Conservation (phyloP, 2,797 vertebrate species). For the Myotis vivesi region DNA sequence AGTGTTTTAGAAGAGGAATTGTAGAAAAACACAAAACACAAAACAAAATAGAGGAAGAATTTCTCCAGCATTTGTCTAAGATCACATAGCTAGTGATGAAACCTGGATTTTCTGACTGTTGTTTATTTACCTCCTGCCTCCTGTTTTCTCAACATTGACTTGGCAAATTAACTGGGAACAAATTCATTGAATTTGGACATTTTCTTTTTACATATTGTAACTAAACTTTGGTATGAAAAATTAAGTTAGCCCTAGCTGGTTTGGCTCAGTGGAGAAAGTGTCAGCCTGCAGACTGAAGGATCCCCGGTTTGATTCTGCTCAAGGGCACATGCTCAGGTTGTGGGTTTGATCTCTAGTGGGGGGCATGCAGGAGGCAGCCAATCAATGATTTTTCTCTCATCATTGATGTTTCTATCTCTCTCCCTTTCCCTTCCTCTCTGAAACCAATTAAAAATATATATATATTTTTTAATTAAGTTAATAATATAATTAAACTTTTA, state of each 20-base stretch:
- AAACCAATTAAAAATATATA: no score
- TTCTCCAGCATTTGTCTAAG: neutral
- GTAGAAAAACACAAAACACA: neutral
- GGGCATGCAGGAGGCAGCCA: no score
- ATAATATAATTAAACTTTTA: neutral
- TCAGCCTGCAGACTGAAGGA: no score
- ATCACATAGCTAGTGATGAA: neutral
- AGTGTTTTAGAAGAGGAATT: neutral
- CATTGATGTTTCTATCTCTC: no score
- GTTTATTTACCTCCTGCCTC: neutral
- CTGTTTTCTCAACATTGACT: neutral
- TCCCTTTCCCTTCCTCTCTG: no score
- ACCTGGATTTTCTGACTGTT: neutral
- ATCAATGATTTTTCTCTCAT: no score
- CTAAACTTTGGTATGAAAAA: neutral
- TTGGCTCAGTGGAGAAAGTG: no score
- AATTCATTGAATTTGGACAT: neutral
- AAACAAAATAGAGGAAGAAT: neutral
- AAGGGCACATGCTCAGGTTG: no score
- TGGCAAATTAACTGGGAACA: neutral
- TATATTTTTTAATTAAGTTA: neutral
- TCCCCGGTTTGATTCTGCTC: no score
- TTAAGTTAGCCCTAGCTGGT: neutral
- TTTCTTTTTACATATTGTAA: neutral
- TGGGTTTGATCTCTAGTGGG: no score